A percentile compares a stretch with the other conserved stretches of the same genome.
Evolutionary conservation across 1,140 invertebrate genomes (phyloP).

Genomic region (Formica selysi): DNA sequence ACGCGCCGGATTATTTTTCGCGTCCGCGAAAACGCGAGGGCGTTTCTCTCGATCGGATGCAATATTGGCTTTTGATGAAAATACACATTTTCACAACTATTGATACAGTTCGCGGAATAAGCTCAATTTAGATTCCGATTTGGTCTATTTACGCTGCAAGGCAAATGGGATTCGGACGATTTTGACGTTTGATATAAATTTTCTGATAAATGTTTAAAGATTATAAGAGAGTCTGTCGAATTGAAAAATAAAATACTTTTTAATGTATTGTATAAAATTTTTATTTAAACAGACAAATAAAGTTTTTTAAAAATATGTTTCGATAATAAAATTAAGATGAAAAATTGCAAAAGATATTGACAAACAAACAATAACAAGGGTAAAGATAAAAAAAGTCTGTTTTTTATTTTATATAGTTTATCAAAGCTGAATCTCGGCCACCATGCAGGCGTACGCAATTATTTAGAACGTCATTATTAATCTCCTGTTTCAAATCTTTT

Average conservation of each 20-base stretch:
- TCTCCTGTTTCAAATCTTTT: too few species aligned
- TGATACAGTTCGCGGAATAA: constrained; percentile 33
- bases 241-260: too few species aligned
- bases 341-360: too few species aligned
- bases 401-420: too few species aligned
- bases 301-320: not conserved
- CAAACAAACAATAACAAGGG: too few species aligned
- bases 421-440: too few species aligned
- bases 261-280: too few species aligned
- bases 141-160: constrained; percentile 37
- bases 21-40: constrained; percentile 13
- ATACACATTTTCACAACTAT: constrained; percentile 20
- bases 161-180: constrained; percentile 3
- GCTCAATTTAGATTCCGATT: constrained; percentile 38
- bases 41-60: constrained; percentile 22
- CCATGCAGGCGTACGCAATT: not conserved
- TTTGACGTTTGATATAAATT: not conserved
- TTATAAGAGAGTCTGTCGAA: too few species aligned
- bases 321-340: too few species aligned
- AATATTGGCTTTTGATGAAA: constrained; percentile 21
- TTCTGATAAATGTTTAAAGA: constrained; percentile 4
- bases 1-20: constrained; percentile 22
- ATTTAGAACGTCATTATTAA: too few species aligned
- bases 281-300: not conserved
- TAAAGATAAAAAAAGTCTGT: too few species aligned